phyloP scores from a whole-genome alignment of 2,113 vertebrate species.

The Centropus bengalensis region DNA sequence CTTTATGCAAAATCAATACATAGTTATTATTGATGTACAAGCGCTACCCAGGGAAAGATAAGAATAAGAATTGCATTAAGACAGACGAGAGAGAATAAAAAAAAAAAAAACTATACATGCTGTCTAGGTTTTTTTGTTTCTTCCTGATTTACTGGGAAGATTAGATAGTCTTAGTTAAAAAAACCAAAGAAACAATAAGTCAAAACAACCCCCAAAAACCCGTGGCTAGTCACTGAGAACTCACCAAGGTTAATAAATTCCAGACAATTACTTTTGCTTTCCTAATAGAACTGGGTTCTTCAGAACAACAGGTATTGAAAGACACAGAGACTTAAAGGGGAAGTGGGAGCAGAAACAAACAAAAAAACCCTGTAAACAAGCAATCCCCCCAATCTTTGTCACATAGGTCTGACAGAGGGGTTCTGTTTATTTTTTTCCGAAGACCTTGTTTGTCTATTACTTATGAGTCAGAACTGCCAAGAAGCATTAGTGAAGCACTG shows the following conservation, averaged over 20 bases:
- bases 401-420: not conserved
- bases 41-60: not conserved
- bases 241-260: not conserved
- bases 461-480: not conserved
- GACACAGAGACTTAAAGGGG: not conserved
- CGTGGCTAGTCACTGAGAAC: not conserved
- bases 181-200: not conserved
- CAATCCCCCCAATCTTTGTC: not conserved
- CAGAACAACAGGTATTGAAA: not conserved
- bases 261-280: not conserved
- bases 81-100: not conserved
- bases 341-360: not conserved
- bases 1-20: not conserved
- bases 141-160: not conserved
- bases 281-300: not conserved
- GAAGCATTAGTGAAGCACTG: not conserved
- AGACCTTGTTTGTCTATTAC: not conserved
- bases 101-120: not conserved
- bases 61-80: not conserved
- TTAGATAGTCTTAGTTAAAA: not conserved
- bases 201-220: not conserved
- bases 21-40: not conserved
- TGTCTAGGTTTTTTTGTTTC: not conserved
- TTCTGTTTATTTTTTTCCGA: not conserved
- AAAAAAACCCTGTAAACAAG: not conserved